These are phyloP conservation scores for Anguilla rostrata DNA, from an alignment of 2,113 vertebrate species.

Conservation along the genomic window DNA sequence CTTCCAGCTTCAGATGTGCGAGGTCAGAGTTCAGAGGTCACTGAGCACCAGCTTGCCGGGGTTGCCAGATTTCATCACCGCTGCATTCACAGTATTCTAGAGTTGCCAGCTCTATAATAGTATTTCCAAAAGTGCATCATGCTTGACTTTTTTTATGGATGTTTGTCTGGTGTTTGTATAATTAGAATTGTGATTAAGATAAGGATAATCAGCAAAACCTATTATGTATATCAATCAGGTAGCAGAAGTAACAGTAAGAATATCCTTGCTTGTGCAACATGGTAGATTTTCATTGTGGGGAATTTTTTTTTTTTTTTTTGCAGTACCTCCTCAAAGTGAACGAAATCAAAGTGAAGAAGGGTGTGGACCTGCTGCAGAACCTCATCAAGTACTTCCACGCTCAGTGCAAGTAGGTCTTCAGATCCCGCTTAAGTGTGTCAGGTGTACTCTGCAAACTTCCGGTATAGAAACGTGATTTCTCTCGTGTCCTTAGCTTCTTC, in stretches of 20 bases:
- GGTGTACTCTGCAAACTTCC: too few relatives aligned
- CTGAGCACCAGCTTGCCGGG: neutral
- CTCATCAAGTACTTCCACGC: constrained; percentile 98
- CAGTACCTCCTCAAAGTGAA: constrained; percentile 92
- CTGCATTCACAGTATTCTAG: neutral
- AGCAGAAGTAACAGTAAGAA: neutral
- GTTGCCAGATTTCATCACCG: neutral
- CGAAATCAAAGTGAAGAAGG: constrained; percentile 99
- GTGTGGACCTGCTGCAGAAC: constrained; percentile 96
- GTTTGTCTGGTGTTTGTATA: neutral
- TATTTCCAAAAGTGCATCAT: neutral
- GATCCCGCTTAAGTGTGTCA: neutral
- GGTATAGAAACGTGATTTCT: neutral
- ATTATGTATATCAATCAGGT: neutral
- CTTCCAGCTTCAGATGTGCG: constrained; percentile 98
- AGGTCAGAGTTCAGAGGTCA: constrained; percentile 85
- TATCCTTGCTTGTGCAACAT: neutral
- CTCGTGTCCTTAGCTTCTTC: constrained; percentile 81
- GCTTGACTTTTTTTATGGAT: neutral
- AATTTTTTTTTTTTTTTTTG: constrained; percentile 34
- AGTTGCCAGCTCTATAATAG: constrained; percentile 14
- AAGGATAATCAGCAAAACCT: neutral
- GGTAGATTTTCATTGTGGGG: constrained; percentile 6
- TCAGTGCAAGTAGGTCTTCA: constrained; percentile 77
- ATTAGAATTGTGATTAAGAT: neutral